A percentile compares a stretch with the other conserved stretches of the same genome.
Evolutionary conservation across 2,888 invertebrate genomes (phyloP).

Genomic region (Acronicta psi): DNA sequence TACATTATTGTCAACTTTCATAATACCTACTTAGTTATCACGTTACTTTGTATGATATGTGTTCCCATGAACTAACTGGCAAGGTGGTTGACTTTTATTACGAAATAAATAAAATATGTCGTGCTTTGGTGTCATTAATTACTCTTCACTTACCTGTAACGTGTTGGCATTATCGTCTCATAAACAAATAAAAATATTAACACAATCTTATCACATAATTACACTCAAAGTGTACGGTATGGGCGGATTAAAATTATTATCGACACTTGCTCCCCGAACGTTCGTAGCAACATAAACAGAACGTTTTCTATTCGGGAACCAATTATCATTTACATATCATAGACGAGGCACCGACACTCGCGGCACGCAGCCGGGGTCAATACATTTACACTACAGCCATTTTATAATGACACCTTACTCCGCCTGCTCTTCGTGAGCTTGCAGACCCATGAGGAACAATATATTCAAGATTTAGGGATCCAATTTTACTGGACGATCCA

Average conservation of each 20-base stretch:
- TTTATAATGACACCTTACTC: conserved; percentile 66
- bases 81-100: conserved; percentile 34
- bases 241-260: conserved; percentile 79
- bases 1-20: background rate
- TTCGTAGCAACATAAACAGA: conserved; percentile 81
- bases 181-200: conserved; percentile 68
- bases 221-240: conserved; percentile 70
- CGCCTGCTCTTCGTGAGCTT: conserved; percentile 58
- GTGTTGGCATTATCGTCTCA: conserved; percentile 49
- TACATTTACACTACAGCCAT: conserved; percentile 82
- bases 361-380: conserved; percentile 86
- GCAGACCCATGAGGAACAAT: conserved; percentile 51
- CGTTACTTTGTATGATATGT: conserved; percentile 12
- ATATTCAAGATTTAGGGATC: conserved; percentile 65
- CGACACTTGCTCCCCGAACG: conserved; percentile 76
- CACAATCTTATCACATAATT: conserved; percentile 78
- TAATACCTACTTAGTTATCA: conserved; percentile 10
- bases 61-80: conserved; percentile 30
- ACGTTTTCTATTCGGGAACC: conserved; percentile 86
- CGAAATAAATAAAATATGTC: conserved; percentile 23
- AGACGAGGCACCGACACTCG: conserved; percentile 85
- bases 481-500: conserved; percentile 64
- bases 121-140: conserved; percentile 27
- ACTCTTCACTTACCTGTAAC: conserved; percentile 19
- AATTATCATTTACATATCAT: conserved; percentile 89